Evolutionary conservation across 2,113 vertebrate species (phyloP).

Genomic region (Alosa alosa): DNA sequence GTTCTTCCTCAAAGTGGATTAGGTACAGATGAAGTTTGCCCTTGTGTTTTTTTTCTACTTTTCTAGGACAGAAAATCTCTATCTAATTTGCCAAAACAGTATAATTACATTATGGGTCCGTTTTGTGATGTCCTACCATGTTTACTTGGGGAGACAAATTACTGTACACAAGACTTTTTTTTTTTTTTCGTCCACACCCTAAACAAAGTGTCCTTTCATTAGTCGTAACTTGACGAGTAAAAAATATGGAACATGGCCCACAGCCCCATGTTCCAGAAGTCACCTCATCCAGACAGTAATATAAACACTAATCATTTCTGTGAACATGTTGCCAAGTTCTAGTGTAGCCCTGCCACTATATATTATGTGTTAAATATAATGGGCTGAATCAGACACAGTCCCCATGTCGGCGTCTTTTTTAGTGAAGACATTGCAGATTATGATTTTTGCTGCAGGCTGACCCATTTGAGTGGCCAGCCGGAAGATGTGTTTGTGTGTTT

Average conservation of each 20-base stretch:
- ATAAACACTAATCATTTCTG: constrained; percentile 8
- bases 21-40: neutral
- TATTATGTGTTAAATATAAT: neutral
- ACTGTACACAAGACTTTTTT: constrained; percentile 41
- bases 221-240: neutral
- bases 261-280: neutral
- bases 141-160: constrained; percentile 3
- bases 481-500: constrained; percentile 44
- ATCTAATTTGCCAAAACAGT: constrained; percentile 9
- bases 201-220: constrained; percentile 21
- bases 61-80: neutral
- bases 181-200: constrained; percentile 46
- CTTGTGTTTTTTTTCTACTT: neutral
- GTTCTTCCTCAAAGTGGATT: neutral
- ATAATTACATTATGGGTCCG: neutral
- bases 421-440: neutral
- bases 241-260: neutral
- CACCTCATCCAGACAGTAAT: neutral
- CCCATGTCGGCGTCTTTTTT: neutral
- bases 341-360: constrained; percentile 29
- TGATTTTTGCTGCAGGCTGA: constrained; percentile 40
- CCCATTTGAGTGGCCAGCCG: constrained; percentile 58
- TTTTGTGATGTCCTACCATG: neutral
- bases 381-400: neutral
- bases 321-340: constrained; percentile 18